These are phyloP conservation scores for Notiomystis cincta DNA, from an alignment of 2,113 vertebrate genomes.

Conservation along the genomic window DNA sequence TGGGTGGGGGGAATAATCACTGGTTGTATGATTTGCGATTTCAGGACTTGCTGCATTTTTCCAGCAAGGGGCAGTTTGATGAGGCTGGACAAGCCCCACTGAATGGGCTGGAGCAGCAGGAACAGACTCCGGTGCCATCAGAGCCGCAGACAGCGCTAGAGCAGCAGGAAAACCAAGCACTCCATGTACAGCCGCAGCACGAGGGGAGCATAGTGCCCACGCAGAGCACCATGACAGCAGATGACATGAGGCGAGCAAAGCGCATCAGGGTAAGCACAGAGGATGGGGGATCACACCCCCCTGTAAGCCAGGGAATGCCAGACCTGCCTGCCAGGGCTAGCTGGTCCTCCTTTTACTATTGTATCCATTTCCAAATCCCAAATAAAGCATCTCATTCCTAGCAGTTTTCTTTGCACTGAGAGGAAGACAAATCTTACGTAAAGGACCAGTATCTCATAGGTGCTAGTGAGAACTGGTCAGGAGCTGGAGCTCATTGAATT, in stretches of 20 bases:
- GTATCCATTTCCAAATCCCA: background rate
- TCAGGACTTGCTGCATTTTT: slow-evolving; percentile 86
- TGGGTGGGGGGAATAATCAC: slow-evolving; percentile 56
- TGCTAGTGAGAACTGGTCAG: background rate
- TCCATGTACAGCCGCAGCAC: slow-evolving; percentile 76
- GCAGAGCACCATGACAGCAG: slow-evolving; percentile 80
- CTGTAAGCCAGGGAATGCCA: background rate
- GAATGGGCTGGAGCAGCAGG: slow-evolving; percentile 85
- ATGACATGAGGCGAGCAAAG: slow-evolving; percentile 91
- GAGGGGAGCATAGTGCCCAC: slow-evolving; percentile 64
- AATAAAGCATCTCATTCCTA: background rate
- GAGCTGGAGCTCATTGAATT: background rate
- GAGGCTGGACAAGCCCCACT: slow-evolving; percentile 71
- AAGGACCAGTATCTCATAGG: background rate
- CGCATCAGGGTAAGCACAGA: slow-evolving; percentile 86
- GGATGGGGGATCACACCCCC: accelerated
- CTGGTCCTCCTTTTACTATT: background rate
- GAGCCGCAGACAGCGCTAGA: slow-evolving; percentile 66
- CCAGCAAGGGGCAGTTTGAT: slow-evolving; percentile 82
- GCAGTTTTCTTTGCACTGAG: background rate
- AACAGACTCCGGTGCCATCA: slow-evolving; percentile 68
- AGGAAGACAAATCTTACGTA: background rate
- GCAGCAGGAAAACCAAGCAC: slow-evolving; percentile 64
- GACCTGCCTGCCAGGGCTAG: background rate
- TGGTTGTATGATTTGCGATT: slow-evolving; percentile 58